Conservation (phyloP, 2,797 vertebrate genomes). For the Syndactyla subalaris region DNA sequence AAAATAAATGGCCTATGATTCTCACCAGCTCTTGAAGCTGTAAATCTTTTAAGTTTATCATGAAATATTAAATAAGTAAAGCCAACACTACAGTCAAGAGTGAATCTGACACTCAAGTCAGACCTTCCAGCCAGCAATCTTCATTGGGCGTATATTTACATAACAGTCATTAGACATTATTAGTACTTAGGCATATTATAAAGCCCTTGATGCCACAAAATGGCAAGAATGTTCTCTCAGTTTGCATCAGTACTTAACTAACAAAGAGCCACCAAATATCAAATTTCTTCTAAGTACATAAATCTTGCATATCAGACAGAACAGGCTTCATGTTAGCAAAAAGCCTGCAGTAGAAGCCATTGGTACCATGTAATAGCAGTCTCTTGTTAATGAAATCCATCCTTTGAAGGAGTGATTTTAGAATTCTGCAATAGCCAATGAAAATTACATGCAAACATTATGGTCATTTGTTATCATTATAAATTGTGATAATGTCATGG, state of each 20-base stretch:
- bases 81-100: slow-evolving; percentile 32
- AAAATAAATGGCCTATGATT: slow-evolving; percentile 58
- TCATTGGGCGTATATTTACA: neutral
- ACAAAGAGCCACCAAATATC: neutral
- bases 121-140: neutral
- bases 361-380: neutral
- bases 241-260: neutral
- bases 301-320: neutral
- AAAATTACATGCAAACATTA: slow-evolving; percentile 80
- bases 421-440: slow-evolving; percentile 73
- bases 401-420: slow-evolving; percentile 61
- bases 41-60: slow-evolving; percentile 69
- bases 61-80: slow-evolving; percentile 60
- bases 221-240: neutral
- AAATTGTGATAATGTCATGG: slow-evolving; percentile 81
- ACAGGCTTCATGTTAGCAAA: neutral
- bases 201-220: neutral
- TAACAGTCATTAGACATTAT: neutral
- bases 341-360: neutral
- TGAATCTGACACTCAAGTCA: slow-evolving; percentile 23
- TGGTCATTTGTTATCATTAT: slow-evolving; percentile 82
- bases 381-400: slow-evolving; percentile 40
- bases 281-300: neutral
- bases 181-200: neutral
- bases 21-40: slow-evolving; percentile 62